phyloP scores from a whole-genome alignment of 2,797 vertebrate genomes.

The Sciaenops ocellatus region DNA sequence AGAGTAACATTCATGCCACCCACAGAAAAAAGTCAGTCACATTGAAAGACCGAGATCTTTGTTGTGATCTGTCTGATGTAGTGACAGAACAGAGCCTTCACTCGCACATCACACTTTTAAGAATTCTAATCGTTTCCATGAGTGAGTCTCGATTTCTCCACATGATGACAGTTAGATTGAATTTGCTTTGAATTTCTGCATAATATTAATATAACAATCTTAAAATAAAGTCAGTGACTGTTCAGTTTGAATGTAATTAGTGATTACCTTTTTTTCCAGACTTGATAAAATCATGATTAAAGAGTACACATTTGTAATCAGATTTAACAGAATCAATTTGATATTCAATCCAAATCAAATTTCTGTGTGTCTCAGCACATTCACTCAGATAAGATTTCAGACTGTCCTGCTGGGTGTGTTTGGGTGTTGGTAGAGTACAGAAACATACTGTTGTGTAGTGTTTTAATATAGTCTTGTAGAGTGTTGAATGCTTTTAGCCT shows the following conservation, averaged over 20 bases:
- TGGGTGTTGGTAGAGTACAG: neutral
- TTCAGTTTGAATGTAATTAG: neutral
- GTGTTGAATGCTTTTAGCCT: neutral
- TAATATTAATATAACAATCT: neutral
- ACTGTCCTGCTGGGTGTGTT: neutral
- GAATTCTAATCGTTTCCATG: neutral
- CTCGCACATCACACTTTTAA: neutral
- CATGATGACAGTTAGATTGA: neutral
- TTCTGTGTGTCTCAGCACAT: neutral
- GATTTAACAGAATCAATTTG: neutral
- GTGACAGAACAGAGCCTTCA: neutral
- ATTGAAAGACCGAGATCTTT: too few species aligned
- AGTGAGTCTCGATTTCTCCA: neutral
- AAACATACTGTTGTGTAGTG: too few species aligned
- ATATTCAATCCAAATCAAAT: slow-evolving; percentile 1
- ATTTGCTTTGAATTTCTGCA: slow-evolving; percentile 1
- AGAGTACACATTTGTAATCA: neutral
- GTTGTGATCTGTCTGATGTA: too few species aligned
- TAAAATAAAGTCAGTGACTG: neutral
- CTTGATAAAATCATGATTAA: neutral
- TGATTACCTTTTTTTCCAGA: too few species aligned
- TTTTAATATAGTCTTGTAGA: too few species aligned
- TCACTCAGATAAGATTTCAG: neutral
- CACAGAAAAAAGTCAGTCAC: too few species aligned
- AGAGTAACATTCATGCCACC: too few species aligned